Evolutionary conservation across 2,888 invertebrate species (phyloP).

Genomic region (Panopea generosa): DNA sequence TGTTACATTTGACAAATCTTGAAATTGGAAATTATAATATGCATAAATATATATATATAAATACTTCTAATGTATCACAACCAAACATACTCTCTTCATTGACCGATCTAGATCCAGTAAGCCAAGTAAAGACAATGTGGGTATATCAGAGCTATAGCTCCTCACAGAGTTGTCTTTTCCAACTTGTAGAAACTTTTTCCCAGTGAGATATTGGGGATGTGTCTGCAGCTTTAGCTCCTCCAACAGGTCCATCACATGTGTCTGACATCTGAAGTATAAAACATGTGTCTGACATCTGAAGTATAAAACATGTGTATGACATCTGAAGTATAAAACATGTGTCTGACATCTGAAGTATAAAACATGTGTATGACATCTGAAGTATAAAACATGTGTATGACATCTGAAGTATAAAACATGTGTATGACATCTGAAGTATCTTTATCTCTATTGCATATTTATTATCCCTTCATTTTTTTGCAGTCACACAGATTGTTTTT

Average conservation of each 20-base stretch:
- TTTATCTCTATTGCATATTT: too few relatives aligned
- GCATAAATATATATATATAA: slow-evolving; percentile 77
- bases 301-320: too few relatives aligned
- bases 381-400: background rate
- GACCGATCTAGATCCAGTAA: slow-evolving; percentile 80
- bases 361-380: too few relatives aligned
- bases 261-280: slow-evolving; percentile 74
- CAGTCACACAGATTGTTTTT: too few relatives aligned
- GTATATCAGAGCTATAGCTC: slow-evolving; percentile 79
- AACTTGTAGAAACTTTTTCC: slow-evolving; percentile 81
- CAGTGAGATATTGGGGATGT: slow-evolving; percentile 74
- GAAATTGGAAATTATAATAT: slow-evolving; percentile 21
- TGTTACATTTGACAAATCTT: background rate
- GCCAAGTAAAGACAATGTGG: slow-evolving; percentile 76
- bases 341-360: slow-evolving; percentile 79
- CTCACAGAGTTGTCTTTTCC: slow-evolving; percentile 70
- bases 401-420: too few relatives aligned
- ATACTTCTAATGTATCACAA: slow-evolving; percentile 48
- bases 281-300: too few relatives aligned
- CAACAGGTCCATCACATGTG: slow-evolving; percentile 81
- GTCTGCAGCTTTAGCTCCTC: slow-evolving; percentile 80
- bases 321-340: too few relatives aligned
- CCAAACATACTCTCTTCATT: slow-evolving; percentile 77
- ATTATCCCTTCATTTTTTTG: too few relatives aligned
- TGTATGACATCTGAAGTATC: too few relatives aligned